Evolutionary conservation across 2,113 vertebrate species (phyloP), one percentile per base, ranked within the genome.

Genomic region (Merops nubicus): DNA sequence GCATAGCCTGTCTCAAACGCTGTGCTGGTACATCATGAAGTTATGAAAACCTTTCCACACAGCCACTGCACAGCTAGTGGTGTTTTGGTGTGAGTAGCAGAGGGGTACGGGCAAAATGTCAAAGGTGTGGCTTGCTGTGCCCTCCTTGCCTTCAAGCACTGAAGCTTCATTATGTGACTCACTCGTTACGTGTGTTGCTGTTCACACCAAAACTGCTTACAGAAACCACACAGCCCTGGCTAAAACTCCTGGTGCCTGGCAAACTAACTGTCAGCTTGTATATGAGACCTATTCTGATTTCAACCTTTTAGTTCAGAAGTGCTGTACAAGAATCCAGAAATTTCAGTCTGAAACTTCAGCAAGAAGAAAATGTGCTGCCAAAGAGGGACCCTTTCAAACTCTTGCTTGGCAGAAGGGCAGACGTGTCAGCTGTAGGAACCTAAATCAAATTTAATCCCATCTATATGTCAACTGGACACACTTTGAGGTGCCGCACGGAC

Each of bases 81-180:
- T 23, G 38, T 74, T 77, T 56, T 90, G 38, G 83, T 88, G 79
- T 21, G 40, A 50, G 70, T 11, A 82, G 82, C 42, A 6, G 8
- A 88, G 72, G 34, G 31, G 28, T 45, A 29, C 45, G 75, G 82
- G 92, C 88, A 84, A 51, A 43, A 68, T 91, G 85, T 94, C 89
- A 83, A 79, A 97, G 93, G 85, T 63, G 91, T 82, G 88, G 70
- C 68, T 96, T 28, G 82, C 72, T 91, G 67, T 82, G 85, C 85
- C 86, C 85, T 96, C 75, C 82, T 93, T 85, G 91, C 93, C 93
- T 93, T 51, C 57, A 19, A 94, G 82, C 90, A 31, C 85, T 83
- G 76, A 80, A 64, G 75, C 90, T 86, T 53, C 75, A 40, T 91
- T 90, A 48, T 59, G 50, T 94, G 93, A 94, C 85, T 97, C 95